Evolutionary conservation across 2,888 invertebrate species (phyloP).

Genomic region (Pyrgus malvae): DNA sequence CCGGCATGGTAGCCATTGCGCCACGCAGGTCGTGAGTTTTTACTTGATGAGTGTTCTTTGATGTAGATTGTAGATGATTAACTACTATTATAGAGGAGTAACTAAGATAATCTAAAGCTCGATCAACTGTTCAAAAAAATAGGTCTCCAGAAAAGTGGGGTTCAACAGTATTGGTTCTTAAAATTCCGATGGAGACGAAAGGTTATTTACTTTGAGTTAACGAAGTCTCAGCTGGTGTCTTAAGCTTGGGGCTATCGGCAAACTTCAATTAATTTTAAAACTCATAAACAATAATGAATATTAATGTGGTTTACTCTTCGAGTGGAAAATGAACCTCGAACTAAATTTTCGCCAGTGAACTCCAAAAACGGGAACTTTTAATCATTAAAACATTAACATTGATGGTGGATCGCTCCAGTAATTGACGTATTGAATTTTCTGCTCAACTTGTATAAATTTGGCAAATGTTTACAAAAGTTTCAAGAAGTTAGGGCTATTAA

Average conservation of each 20-base stretch:
- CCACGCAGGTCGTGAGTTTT: too few species aligned
- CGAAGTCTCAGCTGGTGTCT: slow-evolving; percentile 33
- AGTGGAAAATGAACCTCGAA: slow-evolving; percentile 38
- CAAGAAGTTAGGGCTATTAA: too few species aligned
- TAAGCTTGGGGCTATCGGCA: slow-evolving; percentile 41
- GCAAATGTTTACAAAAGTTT: not conserved
- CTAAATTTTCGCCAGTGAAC: slow-evolving; percentile 8
- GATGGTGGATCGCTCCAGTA: slow-evolving; percentile 13
- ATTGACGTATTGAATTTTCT: slow-evolving; percentile 16
- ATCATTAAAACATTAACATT: slow-evolving; percentile 18
- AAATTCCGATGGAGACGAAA: slow-evolving; percentile 23
- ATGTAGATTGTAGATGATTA: too few species aligned
- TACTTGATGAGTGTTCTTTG: too few species aligned
- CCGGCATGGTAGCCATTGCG: too few species aligned
- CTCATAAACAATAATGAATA: slow-evolving; percentile 58
- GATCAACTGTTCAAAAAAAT: too few species aligned
- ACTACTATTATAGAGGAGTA: too few species aligned
- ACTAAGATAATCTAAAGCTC: too few species aligned
- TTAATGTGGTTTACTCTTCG: slow-evolving; percentile 47
- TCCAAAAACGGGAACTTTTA: slow-evolving; percentile 15
- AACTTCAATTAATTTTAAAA: slow-evolving; percentile 56
- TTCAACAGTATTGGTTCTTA: not conserved
- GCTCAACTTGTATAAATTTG: slow-evolving; percentile 2
- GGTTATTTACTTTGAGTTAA: slow-evolving; percentile 45
- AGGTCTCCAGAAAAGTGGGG: too few species aligned